phyloP scores from a whole-genome alignment of 2,797 vertebrate species.

The Gymnocypris eckloni region DNA sequence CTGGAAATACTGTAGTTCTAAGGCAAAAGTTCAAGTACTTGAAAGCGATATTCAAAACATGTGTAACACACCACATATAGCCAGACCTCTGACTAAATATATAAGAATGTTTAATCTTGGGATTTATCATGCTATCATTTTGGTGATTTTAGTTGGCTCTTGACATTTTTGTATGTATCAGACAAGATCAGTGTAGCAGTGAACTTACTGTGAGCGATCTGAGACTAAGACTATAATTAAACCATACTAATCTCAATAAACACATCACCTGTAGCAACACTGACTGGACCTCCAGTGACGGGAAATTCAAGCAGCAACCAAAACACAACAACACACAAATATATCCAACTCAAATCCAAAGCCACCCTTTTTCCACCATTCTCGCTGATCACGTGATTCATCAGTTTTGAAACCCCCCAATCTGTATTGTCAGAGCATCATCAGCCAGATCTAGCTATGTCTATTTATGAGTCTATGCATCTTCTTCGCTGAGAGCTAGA shows the following conservation, averaged over 20 bases:
- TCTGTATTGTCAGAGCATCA: slow-evolving; percentile 17
- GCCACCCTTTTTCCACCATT: neutral
- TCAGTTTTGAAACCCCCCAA: neutral
- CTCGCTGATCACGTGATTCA: neutral
- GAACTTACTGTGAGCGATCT: neutral
- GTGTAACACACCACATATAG: neutral
- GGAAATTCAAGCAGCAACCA: slow-evolving; percentile 7
- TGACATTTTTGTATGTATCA: slow-evolving; percentile 3
- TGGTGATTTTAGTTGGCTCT: neutral
- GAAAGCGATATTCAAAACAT: slow-evolving; percentile 25
- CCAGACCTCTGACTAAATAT: neutral
- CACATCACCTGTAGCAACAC: slow-evolving; percentile 23
- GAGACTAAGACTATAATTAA: slow-evolving; percentile 35
- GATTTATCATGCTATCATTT: neutral
- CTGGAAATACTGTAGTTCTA: neutral
- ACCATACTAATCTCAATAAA: slow-evolving; percentile 28
- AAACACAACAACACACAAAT: neutral
- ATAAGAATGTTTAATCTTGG: neutral
- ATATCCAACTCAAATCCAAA: neutral
- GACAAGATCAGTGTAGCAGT: too few species aligned
- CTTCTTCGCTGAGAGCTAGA: slow-evolving; percentile 1
- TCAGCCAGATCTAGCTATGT: neutral
- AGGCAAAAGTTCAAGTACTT: slow-evolving; percentile 47
- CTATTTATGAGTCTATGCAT: neutral
- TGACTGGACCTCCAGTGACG: slow-evolving; percentile 9